Evolutionary conservation across 2,113 vertebrate genomes (phyloP).

Genomic region (Lycocorax pyrrhopterus): DNA sequence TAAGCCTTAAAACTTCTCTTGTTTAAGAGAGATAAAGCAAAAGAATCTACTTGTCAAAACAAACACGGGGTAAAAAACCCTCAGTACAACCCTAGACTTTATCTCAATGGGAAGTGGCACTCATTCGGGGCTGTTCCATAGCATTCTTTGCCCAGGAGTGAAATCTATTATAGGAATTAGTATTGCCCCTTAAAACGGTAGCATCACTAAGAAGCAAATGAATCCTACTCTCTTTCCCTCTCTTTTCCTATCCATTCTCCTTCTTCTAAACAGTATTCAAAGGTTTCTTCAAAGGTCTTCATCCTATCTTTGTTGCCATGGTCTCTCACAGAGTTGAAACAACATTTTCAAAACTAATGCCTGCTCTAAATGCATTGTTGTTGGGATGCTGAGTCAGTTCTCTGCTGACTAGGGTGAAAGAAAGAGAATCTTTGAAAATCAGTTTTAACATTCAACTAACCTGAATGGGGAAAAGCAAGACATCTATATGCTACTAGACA

Average conservation of each 20-base stretch:
- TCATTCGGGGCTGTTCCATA: conserved; percentile 12
- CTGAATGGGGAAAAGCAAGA: conserved; percentile 4
- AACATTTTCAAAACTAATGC: conserved; percentile 56
- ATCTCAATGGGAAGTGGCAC: conserved; percentile 65
- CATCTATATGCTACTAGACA: not conserved
- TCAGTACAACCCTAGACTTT: conserved; percentile 52
- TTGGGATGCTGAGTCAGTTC: conserved; percentile 56
- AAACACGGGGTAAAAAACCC: conserved; percentile 33
- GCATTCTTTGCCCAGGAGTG: conserved; percentile 47
- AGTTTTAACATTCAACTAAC: conserved; percentile 47
- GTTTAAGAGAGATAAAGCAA: conserved; percentile 67
- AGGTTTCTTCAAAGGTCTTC: conserved; percentile 61
- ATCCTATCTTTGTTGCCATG: conserved; percentile 62
- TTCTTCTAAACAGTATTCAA: conserved; percentile 51
- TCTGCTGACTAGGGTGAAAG: not conserved
- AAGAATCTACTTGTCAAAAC: conserved; percentile 67
- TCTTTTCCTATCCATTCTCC: conserved; percentile 48
- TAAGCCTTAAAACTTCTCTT: conserved; percentile 60
- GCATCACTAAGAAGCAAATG: conserved; percentile 55
- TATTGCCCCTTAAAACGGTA: conserved; percentile 45
- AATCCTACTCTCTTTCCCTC: conserved; percentile 38
- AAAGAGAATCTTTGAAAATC: conserved; percentile 40
- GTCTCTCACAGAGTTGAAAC: conserved; percentile 49
- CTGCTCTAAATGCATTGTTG: conserved; percentile 51
- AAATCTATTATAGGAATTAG: conserved; percentile 65